These are phyloP conservation scores for Sus cebifrons DNA, from an alignment of 2,797 vertebrate species.

Conservation along the genomic window DNA sequence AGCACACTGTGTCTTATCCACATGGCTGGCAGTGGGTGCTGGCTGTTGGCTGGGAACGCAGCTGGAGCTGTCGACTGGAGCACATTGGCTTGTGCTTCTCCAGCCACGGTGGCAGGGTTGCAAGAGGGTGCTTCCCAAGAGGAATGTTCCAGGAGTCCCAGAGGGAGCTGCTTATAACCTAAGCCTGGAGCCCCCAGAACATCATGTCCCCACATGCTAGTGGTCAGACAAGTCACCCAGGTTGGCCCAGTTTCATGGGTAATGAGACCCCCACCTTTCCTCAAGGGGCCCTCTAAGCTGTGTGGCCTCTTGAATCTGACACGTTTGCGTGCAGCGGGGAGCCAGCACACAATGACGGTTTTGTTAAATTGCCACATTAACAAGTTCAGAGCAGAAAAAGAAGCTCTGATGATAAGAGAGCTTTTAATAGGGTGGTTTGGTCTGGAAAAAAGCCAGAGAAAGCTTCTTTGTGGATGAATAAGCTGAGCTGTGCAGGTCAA, in stretches of 20 bases:
- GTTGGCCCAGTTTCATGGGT: background rate
- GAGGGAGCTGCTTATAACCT: background rate
- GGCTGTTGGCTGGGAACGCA: background rate
- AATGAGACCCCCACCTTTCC: background rate
- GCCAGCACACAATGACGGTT: background rate
- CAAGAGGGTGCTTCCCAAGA: background rate
- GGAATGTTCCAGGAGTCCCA: background rate
- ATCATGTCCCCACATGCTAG: background rate
- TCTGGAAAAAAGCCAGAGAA: background rate
- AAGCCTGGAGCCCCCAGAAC: background rate
- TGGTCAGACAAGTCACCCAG: background rate
- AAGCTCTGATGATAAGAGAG: background rate
- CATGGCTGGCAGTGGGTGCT: background rate
- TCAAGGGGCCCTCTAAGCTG: background rate
- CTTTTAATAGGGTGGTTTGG: background rate
- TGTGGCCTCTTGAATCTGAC: background rate
- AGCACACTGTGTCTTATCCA: rapidly evolving
- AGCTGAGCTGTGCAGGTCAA: background rate
- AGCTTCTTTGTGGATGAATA: background rate
- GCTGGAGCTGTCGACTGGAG: background rate
- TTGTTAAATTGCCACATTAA: background rate
- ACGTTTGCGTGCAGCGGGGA: too few relatives aligned
- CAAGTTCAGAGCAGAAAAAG: background rate
- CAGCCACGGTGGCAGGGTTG: background rate
- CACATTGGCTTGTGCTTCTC: background rate